Evolutionary conservation across 2,113 vertebrate species (phyloP).

Genomic region (Coreoperca whiteheadi): DNA sequence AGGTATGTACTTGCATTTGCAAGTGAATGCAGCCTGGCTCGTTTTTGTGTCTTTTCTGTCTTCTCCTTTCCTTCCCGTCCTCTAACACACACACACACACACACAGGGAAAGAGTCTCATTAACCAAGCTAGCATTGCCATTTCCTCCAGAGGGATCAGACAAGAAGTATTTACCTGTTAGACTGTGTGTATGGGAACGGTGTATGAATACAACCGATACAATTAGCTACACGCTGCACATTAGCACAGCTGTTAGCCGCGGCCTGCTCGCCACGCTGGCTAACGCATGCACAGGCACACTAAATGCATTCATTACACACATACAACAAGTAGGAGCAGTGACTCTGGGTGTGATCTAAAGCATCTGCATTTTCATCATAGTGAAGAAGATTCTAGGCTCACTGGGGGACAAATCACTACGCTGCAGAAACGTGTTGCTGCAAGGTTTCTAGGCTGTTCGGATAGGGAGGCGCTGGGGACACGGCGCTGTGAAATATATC

Average conservation of each 20-base stretch:
- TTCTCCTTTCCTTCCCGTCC: not conserved
- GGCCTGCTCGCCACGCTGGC: not conserved
- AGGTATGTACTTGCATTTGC: conserved; percentile 34
- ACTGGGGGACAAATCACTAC: not conserved
- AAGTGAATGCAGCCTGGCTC: conserved; percentile 39
- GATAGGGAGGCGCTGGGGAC: not conserved
- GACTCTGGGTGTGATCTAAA: not conserved
- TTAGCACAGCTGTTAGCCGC: conserved; percentile 24
- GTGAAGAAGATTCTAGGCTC: not conserved
- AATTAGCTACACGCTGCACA: conserved; percentile 39
- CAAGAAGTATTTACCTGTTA: conserved; percentile 56
- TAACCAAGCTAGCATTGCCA: conserved; percentile 51
- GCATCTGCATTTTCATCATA: conserved; percentile 1
- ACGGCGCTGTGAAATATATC: not conserved
- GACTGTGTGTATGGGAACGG: not conserved
- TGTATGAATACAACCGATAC: conserved; percentile 38
- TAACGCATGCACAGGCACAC: not conserved
- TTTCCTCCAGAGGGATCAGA: conserved; percentile 55
- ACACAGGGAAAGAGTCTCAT: conserved; percentile 51
- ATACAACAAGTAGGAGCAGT: not conserved
- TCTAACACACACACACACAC: conserved; percentile 23
- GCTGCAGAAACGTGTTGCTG: not conserved
- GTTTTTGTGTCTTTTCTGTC: conserved; percentile 18
- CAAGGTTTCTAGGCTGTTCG: not conserved
- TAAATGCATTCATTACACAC: conserved; percentile 2